Evolutionary conservation across 1,140 invertebrate genomes (phyloP), one percentile per base, ranked within the genome.

Genomic region (Grapholita molesta): DNA sequence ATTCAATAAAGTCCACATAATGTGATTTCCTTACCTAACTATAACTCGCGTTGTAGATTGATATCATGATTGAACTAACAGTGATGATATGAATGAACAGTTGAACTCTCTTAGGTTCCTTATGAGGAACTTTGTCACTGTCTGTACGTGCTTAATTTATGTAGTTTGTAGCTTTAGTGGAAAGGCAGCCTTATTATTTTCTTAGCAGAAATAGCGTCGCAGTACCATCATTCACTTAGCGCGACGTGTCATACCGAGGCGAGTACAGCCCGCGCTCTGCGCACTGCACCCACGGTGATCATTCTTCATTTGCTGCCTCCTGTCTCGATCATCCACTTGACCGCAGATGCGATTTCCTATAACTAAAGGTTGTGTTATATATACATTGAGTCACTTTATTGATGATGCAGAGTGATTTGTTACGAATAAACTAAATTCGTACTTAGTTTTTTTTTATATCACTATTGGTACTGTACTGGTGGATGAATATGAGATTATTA

Each of bases 171-270:
- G 3, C 15, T 48, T 48, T 48, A 48, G 15, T 48, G 42, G 18
- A 48, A 48, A 15, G 21, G 21, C 15, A 9, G 25, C 11, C 21
- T 28, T 30, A 28, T 18, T 9, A 57, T 30, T 61, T 61, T 61
- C 55, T 61, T 61, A 67, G 38, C 23, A 5, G 9, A 42, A n/a
- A 18, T 52, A 66, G 52, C 18, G 33, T 35, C 53, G 61, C 72
- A 35, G 64, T 73, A 64, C 79, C 80, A 89, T 89, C 85, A 83
- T 75, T 91, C 89, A 91, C 85, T 91, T 89, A 89, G 80, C 55
- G 73, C 66, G 77, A 72, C 76, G 70, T 77, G 82, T 84, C 77
- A 83, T 85, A 78, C 30, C 30, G 35, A 61, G n/a, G 25, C 65
- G 52, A 61, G 61, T 42, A 53, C 69, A 55, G 35, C 65, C 42